Conservation (phyloP, 2,113 vertebrate genomes). For the Archilochus colubris region DNA sequence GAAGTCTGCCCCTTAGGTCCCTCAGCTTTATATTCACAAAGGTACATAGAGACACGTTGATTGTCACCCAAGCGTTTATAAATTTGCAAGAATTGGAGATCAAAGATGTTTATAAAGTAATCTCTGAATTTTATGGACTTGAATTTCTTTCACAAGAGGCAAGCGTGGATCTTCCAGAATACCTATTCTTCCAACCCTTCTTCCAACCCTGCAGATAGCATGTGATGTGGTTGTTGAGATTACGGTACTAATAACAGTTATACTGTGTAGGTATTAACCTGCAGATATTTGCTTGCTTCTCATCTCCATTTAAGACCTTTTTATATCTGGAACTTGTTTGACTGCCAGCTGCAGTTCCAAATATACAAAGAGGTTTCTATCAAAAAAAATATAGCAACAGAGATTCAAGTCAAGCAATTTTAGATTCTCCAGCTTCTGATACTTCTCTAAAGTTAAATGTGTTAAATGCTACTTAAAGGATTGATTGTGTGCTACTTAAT, state of each 20-base stretch:
- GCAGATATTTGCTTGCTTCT: background rate
- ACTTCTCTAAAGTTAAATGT: background rate
- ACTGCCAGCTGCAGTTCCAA: background rate
- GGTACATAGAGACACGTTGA: background rate
- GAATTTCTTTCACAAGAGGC: background rate
- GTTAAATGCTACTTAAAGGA: background rate
- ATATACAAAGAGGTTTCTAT: background rate
- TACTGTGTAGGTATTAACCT: background rate
- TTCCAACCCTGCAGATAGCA: background rate
- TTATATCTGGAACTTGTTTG: background rate
- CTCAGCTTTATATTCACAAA: background rate
- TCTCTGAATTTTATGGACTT: background rate
- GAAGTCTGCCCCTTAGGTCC: background rate
- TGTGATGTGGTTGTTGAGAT: background rate
- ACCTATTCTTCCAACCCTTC: fast-evolving
- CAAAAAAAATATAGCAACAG: background rate
- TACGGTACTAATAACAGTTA: background rate
- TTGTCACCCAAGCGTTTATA: background rate
- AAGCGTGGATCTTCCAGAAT: background rate
- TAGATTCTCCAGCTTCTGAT: background rate
- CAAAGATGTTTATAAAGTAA: background rate
- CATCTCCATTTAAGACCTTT: background rate
- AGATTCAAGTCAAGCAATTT: background rate
- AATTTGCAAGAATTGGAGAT: background rate
- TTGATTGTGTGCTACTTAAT: background rate